phyloP scores from a whole-genome alignment of 2,113 vertebrate species.

The Guaruba guarouba region DNA sequence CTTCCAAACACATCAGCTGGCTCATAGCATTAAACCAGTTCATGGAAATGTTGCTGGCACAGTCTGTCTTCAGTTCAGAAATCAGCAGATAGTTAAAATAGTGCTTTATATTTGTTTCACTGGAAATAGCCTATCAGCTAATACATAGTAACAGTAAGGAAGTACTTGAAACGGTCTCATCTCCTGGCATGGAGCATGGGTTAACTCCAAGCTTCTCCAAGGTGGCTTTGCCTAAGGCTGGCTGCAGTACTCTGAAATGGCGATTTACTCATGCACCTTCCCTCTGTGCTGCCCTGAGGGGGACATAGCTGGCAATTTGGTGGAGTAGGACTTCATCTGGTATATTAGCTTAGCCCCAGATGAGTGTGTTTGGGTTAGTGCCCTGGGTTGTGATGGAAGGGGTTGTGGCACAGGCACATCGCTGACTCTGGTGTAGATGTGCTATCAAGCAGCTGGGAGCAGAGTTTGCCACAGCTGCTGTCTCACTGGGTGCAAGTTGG shows the following conservation, averaged over 20 bases:
- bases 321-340: neutral
- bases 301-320: fast-evolving
- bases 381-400: neutral
- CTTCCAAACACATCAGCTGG: neutral
- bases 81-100: neutral
- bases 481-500: neutral
- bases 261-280: neutral
- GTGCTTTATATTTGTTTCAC: neutral
- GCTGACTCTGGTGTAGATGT: neutral
- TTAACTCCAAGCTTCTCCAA: neutral
- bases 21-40: neutral
- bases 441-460: neutral
- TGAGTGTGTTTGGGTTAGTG: neutral
- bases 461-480: neutral
- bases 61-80: neutral
- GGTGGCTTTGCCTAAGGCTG: neutral
- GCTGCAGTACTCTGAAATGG: neutral
- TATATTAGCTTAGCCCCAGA: neutral
- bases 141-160: neutral
- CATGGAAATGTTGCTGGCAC: neutral
- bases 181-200: neutral
- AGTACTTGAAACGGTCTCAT: neutral
- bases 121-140: neutral
- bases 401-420: neutral
- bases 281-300: neutral